Conservation (phyloP, 2,797 vertebrate species). For the Fringilla coelebs region DNA sequence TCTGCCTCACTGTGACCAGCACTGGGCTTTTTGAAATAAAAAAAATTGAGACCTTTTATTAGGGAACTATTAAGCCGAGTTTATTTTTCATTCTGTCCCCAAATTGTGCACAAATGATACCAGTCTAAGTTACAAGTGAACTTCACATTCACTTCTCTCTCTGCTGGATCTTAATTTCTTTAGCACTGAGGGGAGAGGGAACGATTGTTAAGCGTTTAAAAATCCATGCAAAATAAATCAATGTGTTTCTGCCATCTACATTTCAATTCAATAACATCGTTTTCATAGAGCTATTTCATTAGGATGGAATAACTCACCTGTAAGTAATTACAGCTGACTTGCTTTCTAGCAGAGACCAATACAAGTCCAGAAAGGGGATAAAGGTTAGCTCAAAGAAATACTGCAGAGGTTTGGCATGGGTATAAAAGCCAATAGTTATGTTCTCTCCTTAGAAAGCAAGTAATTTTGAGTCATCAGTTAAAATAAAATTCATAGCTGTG, state of each 20-base stretch:
- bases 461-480: not conserved
- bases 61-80: not conserved
- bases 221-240: constrained; percentile 64
- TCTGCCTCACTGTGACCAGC: not conserved
- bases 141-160: not conserved
- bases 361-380: constrained; percentile 50
- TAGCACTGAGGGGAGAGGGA: constrained; percentile 1
- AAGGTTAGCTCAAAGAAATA: constrained; percentile 63
- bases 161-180: constrained; percentile 40
- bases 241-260: constrained; percentile 56
- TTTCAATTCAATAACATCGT: constrained; percentile 65
- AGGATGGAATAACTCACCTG: constrained; percentile 68
- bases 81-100: not conserved
- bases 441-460: constrained; percentile 44
- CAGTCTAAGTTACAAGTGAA: not conserved
- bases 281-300: constrained; percentile 66
- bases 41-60: not conserved
- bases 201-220: constrained; percentile 11
- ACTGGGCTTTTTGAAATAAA: not conserved
- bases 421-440: constrained; percentile 5
- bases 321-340: constrained; percentile 68
- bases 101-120: not conserved
- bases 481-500: not conserved
- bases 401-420: constrained; percentile 52
- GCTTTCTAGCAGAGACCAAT: constrained; percentile 59